These are phyloP conservation scores for Bungarus multicinctus DNA, from an alignment of 2,113 vertebrate species.

Conservation along the genomic window DNA sequence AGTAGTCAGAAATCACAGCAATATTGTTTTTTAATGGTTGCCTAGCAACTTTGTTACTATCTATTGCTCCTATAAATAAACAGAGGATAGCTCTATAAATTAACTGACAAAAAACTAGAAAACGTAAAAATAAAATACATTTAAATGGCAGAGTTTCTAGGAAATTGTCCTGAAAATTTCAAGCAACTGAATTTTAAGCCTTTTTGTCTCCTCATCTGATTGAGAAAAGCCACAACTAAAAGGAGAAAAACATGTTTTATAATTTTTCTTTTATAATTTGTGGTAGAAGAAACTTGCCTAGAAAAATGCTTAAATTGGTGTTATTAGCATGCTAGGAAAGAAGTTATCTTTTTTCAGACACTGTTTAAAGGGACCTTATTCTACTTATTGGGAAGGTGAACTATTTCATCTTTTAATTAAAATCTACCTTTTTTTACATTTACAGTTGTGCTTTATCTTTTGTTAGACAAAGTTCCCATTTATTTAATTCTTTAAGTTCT, in stretches of 20 bases:
- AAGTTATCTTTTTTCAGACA: neutral
- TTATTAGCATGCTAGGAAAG: neutral
- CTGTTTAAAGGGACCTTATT: neutral
- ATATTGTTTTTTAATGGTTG: conserved; percentile 21
- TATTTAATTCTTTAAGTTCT: neutral
- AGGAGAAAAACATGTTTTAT: neutral
- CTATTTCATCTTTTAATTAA: neutral
- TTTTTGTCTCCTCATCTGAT: neutral
- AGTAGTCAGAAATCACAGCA: conserved; percentile 17
- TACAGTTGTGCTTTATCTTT: neutral
- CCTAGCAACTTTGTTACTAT: conserved; percentile 4
- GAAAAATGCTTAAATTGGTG: neutral
- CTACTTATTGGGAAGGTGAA: neutral
- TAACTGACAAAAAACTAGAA: conserved; percentile 27
- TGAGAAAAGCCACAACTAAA: neutral
- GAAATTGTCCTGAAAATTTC: conserved; percentile 5
- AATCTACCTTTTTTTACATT: neutral
- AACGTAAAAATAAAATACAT: conserved; percentile 16
- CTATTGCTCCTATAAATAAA: neutral
- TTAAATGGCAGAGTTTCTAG: conserved; percentile 15
- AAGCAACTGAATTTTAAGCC: neutral
- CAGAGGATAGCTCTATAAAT: conserved; percentile 4
- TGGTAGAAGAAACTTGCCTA: neutral
- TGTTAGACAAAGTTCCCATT: neutral
- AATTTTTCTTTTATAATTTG: conserved; percentile 19